Evolutionary conservation across 2,888 invertebrate genomes (phyloP).

Genomic region (Rosalia funebris): DNA sequence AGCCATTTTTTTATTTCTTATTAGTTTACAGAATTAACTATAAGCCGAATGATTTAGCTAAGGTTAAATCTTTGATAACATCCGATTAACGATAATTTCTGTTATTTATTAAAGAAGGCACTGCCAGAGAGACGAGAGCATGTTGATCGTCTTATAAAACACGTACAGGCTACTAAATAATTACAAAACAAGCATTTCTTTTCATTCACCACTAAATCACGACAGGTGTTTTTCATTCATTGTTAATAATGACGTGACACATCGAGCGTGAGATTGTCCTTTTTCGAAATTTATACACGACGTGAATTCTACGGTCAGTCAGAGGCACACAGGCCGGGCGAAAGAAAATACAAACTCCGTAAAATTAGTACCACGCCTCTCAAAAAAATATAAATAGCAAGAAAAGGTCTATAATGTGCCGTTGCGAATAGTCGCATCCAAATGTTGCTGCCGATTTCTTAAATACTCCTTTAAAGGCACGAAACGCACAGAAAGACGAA

Average conservation of each 20-base stretch:
- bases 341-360: slow-evolving; percentile 35
- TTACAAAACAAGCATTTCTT: no score
- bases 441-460: slow-evolving; percentile 48
- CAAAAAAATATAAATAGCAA: slow-evolving; percentile 36
- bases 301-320: slow-evolving; percentile 35
- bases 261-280: background rate
- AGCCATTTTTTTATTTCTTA: slow-evolving; percentile 25
- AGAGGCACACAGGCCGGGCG: slow-evolving; percentile 30
- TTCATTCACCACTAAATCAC: background rate
- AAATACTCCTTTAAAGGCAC: slow-evolving; percentile 44
- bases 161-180: no score
- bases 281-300: slow-evolving; percentile 5
- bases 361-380: slow-evolving; percentile 43
- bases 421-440: slow-evolving; percentile 44
- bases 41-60: slow-evolving; percentile 9
- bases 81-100: slow-evolving; percentile 14
- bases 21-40: slow-evolving; percentile 31
- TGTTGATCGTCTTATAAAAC: no score
- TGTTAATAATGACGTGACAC: slow-evolving; percentile 2
- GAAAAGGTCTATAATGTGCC: slow-evolving; percentile 37
- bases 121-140: no score
- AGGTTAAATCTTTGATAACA: slow-evolving; percentile 32
- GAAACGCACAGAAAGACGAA: slow-evolving; percentile 40
- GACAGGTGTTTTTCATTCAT: slow-evolving; percentile 9
- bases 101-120: slow-evolving; percentile 14